phyloP scores from a whole-genome alignment of 2,888 invertebrate genomes.

The Oeneis ivallda region DNA sequence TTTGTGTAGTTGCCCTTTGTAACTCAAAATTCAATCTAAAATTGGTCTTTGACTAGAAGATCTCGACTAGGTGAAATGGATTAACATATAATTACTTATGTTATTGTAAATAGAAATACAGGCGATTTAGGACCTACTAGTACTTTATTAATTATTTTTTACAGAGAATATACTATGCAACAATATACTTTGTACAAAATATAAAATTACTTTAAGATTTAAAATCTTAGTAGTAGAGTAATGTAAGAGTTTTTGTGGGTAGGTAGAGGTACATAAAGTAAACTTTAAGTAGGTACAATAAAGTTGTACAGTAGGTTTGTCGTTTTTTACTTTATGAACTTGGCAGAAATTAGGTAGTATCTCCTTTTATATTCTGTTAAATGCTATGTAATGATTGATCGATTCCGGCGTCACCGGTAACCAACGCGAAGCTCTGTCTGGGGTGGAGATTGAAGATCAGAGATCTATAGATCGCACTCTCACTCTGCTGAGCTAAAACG shows the following conservation, averaged over 20 bases:
- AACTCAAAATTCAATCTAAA: background rate
- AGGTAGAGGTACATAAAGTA: background rate
- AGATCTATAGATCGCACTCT: too few species aligned
- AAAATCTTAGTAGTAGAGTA: background rate
- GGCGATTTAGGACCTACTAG: slow-evolving; percentile 11
- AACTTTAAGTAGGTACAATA: too few species aligned
- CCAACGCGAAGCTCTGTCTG: too few species aligned
- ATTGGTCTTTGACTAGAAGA: slow-evolving; percentile 14
- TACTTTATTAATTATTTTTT: slow-evolving; percentile 12
- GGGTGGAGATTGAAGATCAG: too few species aligned
- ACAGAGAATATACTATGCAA: slow-evolving; percentile 17
- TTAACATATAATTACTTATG: background rate
- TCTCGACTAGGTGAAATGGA: background rate
- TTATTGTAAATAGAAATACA: slow-evolving; percentile 8
- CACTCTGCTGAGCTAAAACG: too few species aligned
- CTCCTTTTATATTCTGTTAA: background rate
- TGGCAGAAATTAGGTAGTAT: background rate
- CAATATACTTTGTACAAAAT: slow-evolving; percentile 18
- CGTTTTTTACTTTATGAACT: background rate
- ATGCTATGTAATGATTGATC: too few species aligned
- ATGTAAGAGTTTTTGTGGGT: background rate
- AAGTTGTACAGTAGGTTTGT: too few species aligned
- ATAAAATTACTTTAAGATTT: slow-evolving; percentile 14
- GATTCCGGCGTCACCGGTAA: too few species aligned
- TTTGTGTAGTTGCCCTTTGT: too few species aligned